These are phyloP conservation scores for Platalea minor DNA, from an alignment of 2,797 vertebrate species.

Conservation along the genomic window DNA sequence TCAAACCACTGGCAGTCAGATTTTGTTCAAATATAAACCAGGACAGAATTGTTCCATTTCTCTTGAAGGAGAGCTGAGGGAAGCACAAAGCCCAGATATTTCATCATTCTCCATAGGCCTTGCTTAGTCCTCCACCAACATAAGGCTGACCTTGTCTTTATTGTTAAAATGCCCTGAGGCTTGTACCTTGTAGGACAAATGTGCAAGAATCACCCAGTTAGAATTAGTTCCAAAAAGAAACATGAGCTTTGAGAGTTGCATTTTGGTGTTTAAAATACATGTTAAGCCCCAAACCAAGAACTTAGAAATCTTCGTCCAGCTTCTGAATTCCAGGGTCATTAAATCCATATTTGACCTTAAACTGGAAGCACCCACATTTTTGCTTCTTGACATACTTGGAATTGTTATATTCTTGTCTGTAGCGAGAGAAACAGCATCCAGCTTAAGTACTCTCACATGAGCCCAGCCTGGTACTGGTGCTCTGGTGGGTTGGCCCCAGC, in stretches of 20 bases:
- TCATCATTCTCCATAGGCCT: not conserved
- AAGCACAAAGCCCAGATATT: not conserved
- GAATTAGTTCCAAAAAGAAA: not conserved
- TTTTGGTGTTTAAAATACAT: not conserved
- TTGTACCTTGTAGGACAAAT: not conserved
- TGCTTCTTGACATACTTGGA: not conserved
- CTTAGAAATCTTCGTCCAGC: not conserved
- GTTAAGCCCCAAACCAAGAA: not conserved
- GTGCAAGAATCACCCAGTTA: not conserved
- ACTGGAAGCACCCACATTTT: not conserved
- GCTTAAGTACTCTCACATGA: not conserved
- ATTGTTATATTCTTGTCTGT: not conserved
- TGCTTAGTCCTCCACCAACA: not conserved
- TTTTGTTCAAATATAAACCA: not conserved
- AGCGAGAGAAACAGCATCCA: not conserved
- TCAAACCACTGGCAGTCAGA: not conserved
- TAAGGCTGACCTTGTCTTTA: not conserved
- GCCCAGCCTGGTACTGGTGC: not conserved
- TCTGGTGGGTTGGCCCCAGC: accelerated
- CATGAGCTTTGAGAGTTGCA: accelerated
- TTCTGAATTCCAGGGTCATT: not conserved
- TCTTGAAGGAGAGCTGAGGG: not conserved
- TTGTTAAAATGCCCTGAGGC: not conserved
- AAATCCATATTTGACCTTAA: not conserved
- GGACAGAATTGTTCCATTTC: not conserved